phyloP scores from a whole-genome alignment of 2,797 vertebrate species.

The Microhierax caerulescens region DNA sequence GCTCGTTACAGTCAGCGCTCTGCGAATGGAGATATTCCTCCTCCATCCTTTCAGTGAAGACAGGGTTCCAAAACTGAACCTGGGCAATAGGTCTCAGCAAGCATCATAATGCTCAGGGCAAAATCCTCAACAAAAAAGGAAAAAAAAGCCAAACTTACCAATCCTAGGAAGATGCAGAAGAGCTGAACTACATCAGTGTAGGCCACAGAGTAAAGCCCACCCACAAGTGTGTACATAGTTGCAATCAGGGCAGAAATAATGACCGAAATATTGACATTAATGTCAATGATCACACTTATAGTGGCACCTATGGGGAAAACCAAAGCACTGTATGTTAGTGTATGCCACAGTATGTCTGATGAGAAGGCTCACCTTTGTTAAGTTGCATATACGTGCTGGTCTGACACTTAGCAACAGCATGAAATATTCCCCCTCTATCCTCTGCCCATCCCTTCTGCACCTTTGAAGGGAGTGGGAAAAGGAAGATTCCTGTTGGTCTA shows the following conservation, averaged over 20 bases:
- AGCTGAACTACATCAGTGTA: slow-evolving; percentile 97
- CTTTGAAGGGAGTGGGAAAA: neutral
- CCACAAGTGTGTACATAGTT: slow-evolving; percentile 91
- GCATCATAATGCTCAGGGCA: neutral
- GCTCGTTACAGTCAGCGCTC: neutral
- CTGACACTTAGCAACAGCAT: neutral
- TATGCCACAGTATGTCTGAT: neutral
- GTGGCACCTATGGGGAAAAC: slow-evolving; percentile 86
- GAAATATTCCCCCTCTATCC: neutral
- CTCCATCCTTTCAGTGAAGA: neutral
- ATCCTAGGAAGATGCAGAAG: slow-evolving; percentile 94
- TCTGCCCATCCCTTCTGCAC: neutral
- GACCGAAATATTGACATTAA: slow-evolving; percentile 89
- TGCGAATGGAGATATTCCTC: neutral
- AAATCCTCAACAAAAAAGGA: neutral
- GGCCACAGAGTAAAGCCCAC: slow-evolving; percentile 94
- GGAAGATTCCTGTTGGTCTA: neutral
- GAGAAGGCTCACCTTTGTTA: neutral
- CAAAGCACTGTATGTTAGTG: neutral
- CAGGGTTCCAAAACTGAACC: neutral
- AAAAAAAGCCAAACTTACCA: slow-evolving; percentile 82
- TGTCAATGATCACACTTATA: slow-evolving; percentile 93
- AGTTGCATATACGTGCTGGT: neutral
- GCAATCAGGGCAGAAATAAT: slow-evolving; percentile 92
- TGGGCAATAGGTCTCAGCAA: neutral